Conservation (phyloP, 2,888 invertebrate genomes). For the Amiota mariae region DNA sequence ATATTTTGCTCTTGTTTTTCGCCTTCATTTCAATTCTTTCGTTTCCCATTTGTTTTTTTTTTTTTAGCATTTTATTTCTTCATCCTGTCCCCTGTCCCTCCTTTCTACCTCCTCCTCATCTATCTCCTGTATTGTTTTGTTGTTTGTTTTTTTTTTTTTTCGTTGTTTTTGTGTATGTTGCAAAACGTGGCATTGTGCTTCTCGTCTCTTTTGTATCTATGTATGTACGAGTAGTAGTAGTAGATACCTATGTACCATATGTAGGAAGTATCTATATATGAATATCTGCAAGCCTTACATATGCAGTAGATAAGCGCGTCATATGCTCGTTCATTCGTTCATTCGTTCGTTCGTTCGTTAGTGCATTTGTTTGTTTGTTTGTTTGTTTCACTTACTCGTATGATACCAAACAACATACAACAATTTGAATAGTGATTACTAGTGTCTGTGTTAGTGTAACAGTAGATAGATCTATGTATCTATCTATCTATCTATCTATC, state of each 20-base stretch:
- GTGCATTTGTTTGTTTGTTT: neutral
- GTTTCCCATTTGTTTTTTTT: slow-evolving; percentile 11
- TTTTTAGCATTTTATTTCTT: neutral
- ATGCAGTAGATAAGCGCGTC: slow-evolving; percentile 20
- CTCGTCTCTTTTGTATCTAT: slow-evolving; percentile 13
- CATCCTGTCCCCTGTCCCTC: neutral
- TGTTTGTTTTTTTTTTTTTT: too few relatives aligned
- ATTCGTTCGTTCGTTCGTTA: neutral
- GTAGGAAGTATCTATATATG: slow-evolving; percentile 14
- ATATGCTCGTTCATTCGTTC: neutral
- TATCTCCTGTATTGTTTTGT: neutral
- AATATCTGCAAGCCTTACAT: slow-evolving; percentile 19
- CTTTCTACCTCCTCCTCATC: too few relatives aligned
- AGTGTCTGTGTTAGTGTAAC: neutral
- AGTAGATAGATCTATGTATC: too few relatives aligned
- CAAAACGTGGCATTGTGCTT: slow-evolving; percentile 15
- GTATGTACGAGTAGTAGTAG: neutral
- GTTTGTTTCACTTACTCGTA: too few relatives aligned
- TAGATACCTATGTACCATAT: slow-evolving; percentile 7
- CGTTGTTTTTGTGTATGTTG: slow-evolving; percentile 16
- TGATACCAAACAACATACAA: too few relatives aligned
- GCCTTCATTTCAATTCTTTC: slow-evolving; percentile 9
- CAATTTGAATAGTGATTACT: neutral
- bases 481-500: too few relatives aligned
- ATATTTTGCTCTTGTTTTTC: slow-evolving; percentile 45